These are phyloP conservation scores for Limanda limanda DNA, from an alignment of 2,113 vertebrate genomes.

Conservation along the genomic window DNA sequence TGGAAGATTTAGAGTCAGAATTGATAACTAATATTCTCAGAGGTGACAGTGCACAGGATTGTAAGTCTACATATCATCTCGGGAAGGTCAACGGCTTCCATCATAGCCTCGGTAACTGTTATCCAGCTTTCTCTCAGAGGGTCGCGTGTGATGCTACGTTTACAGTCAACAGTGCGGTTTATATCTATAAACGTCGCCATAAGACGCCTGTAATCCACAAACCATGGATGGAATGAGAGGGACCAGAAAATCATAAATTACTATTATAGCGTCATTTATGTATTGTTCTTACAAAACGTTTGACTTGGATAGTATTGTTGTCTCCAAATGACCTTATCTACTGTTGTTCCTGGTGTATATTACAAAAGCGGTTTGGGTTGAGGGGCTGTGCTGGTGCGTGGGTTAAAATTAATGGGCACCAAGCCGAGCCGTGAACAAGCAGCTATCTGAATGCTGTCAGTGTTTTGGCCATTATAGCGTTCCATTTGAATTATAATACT, in stretches of 20 bases:
- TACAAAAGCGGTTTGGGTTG: constrained; percentile 17
- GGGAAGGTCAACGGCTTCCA: constrained; percentile 73
- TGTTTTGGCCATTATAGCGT: constrained; percentile 63
- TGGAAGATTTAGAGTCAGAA: constrained; percentile 69
- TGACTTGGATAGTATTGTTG: neutral
- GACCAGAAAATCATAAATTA: neutral
- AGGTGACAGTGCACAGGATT: constrained; percentile 66
- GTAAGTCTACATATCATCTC: constrained; percentile 74
- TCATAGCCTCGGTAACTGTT: constrained; percentile 57
- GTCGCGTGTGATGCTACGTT: neutral
- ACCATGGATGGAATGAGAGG: neutral
- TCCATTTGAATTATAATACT: constrained; percentile 67
- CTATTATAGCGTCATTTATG: constrained; percentile 2
- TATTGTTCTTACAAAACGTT: constrained; percentile 15
- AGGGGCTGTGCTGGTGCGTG: neutral
- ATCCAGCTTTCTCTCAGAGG: constrained; percentile 17
- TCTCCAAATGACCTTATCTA: constrained; percentile 14
- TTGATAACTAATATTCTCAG: constrained; percentile 70
- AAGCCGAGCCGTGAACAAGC: constrained; percentile 55
- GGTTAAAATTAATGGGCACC: constrained; percentile 38
- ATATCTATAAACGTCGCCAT: constrained; percentile 18
- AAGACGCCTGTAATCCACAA: constrained; percentile 19
- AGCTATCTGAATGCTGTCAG: constrained; percentile 56
- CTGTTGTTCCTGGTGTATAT: neutral
- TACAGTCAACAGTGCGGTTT: too few species aligned